Evolutionary conservation across 2,888 invertebrate species (phyloP).

Genomic region (Blastobasis adustella): DNA sequence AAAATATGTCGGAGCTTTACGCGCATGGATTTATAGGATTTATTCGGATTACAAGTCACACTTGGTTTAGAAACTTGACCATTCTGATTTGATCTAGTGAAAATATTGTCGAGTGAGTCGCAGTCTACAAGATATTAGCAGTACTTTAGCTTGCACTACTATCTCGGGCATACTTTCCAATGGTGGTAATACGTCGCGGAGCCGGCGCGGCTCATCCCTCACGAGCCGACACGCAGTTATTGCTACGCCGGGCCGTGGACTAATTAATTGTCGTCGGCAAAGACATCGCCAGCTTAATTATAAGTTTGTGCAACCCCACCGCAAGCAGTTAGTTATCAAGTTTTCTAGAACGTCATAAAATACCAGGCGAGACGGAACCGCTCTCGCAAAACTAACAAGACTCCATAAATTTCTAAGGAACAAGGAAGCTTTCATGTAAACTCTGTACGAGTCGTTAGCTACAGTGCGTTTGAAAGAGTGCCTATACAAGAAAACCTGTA

Average conservation of each 20-base stretch:
- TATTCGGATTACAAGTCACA: too few relatives aligned
- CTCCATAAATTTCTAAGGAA: not conserved
- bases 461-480: too few relatives aligned
- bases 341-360: slow-evolving; percentile 13
- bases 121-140: too few relatives aligned
- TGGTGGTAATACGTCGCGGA: slow-evolving; percentile 34
- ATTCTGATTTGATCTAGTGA: too few relatives aligned
- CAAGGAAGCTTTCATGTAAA: not conserved
- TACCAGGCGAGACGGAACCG: slow-evolving; percentile 1
- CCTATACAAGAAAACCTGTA: too few relatives aligned
- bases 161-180: slow-evolving; percentile 25
- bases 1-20: not conserved
- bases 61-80: too few relatives aligned
- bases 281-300: slow-evolving; percentile 54
- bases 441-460: too few relatives aligned
- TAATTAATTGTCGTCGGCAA: slow-evolving; percentile 52
- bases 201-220: slow-evolving; percentile 35
- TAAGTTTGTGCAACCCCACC: slow-evolving; percentile 32
- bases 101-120: too few relatives aligned
- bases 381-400: slow-evolving; percentile 7
- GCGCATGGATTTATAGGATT: not conserved
- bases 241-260: slow-evolving; percentile 39
- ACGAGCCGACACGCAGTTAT: slow-evolving; percentile 35
- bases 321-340: slow-evolving; percentile 13
- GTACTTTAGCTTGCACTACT: too few relatives aligned